Base-by-base conservation (phyloP, 2,888 invertebrate species). In the Thelaira solivaga region DNA sequence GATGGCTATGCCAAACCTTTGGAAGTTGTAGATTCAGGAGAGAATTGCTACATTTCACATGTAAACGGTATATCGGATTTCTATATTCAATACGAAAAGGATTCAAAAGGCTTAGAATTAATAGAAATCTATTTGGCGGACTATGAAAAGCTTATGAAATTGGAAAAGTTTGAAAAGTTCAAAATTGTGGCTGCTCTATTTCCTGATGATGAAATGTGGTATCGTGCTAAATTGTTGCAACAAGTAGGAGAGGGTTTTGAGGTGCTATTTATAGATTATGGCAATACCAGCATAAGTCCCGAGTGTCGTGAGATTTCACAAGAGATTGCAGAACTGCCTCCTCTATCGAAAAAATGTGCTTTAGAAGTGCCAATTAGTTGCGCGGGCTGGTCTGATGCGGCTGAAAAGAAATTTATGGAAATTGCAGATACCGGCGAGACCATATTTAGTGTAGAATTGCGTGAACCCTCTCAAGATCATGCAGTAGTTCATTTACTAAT, bases 81-180 rank as follows among this genome's bases (percentile, higher is more conserved):
- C 86, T 95, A 94, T 92, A 91, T 95, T 18, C 95, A 95, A 83
- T 90, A 94, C 77, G 94, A 94, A 82, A 91, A 92, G n/a, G 91
- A 91, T 57, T 89, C 89, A 1, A 88, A 88, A 47, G 92, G 92
- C 6, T 83, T 93, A 34, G 92, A 93, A 76, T 84, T 91, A 8
- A 91, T 93, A 86, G 91, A 91, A 73, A 87, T 90, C 0, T 91
- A 91, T 72, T 89, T 94, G 87, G 87, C 89, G 0, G 90, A 91
- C 16, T 91, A 91, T 0, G 90, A 91, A 31, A 90, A 89, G 80
- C 91, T 93, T 83, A 89, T 91, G 0, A 88, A 90, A 5, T 84
- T 93, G 2, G 81, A 85, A 8, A 81, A 79, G 1, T 86, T 86
- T 45, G 86, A 84, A 31, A 86, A 85, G 0, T 92, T 91, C 0